phyloP scores from a whole-genome alignment of 2,888 invertebrate genomes.

The Spisula solida region DNA sequence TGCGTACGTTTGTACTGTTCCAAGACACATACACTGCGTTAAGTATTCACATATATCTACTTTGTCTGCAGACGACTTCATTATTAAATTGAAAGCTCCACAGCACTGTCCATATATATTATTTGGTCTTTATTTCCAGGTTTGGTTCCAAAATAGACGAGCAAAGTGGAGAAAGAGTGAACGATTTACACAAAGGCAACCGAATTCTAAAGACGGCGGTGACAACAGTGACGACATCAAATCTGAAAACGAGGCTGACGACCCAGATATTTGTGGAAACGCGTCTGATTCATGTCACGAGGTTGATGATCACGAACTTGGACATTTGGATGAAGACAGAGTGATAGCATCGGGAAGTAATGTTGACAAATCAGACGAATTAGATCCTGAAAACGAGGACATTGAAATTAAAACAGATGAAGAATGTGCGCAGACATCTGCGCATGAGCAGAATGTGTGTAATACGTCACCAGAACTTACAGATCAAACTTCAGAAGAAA shows the following conservation, averaged over 20 bases:
- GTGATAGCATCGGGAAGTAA: background rate
- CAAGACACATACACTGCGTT: slow-evolving; percentile 10
- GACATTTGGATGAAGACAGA: slow-evolving; percentile 34
- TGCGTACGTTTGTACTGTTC: background rate
- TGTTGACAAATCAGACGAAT: slow-evolving; percentile 13
- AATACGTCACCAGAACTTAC: background rate
- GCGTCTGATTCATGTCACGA: slow-evolving; percentile 61
- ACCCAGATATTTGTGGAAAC: slow-evolving; percentile 70
- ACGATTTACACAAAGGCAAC: slow-evolving; percentile 90
- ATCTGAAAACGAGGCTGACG: slow-evolving; percentile 66
- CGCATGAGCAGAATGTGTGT: slow-evolving; percentile 5
- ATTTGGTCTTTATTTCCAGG: slow-evolving; percentile 61
- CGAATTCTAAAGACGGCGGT: slow-evolving; percentile 53
- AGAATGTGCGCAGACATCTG: slow-evolving; percentile 5
- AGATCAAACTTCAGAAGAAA: slow-evolving; percentile 1
- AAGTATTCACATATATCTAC: slow-evolving; percentile 11
- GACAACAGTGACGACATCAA: slow-evolving; percentile 62
- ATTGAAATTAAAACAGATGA: slow-evolving; percentile 25
- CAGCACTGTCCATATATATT: background rate
- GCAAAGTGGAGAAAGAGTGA: slow-evolving; percentile 87
- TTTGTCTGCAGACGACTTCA: slow-evolving; percentile 17
- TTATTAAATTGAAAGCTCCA: background rate
- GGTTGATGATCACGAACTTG: slow-evolving; percentile 12
- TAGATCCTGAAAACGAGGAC: slow-evolving; percentile 28
- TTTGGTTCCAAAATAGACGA: slow-evolving; percentile 84